Evolutionary conservation across 1,140 invertebrate genomes (phyloP).

Genomic region (Drosophila watanabei): DNA sequence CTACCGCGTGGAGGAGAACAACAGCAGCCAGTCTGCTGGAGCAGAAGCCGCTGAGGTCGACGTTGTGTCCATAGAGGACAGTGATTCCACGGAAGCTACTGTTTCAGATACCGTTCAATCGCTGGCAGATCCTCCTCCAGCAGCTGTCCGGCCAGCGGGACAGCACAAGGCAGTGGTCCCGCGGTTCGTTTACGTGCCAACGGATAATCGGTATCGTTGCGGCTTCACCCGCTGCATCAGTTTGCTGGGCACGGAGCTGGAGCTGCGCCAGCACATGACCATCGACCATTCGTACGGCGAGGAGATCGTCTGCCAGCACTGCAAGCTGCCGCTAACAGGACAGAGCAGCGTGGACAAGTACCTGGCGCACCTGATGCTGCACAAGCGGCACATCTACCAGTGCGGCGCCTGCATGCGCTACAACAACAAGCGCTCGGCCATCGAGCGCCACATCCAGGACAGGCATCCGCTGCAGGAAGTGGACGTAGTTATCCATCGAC

Average conservation of each 20-base stretch:
- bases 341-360: background rate
- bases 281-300: constrained; percentile 23
- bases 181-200: constrained; percentile 26
- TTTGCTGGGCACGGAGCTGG: constrained; percentile 8
- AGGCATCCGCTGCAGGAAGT: constrained; percentile 16
- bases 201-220: constrained; percentile 37
- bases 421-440: background rate
- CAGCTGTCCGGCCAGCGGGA: background rate
- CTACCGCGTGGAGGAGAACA: constrained; percentile 15
- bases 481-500: constrained; percentile 42
- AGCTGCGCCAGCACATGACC: constrained; percentile 35
- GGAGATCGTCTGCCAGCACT: constrained; percentile 35
- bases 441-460: constrained; percentile 54
- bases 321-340: background rate
- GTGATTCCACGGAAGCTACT: no score
- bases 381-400: constrained; percentile 65
- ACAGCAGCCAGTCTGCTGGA: no score
- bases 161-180: background rate
- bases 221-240: constrained; percentile 1
- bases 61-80: background rate
- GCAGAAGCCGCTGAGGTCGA: background rate
- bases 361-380: constrained; percentile 36
- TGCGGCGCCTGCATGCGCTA: constrained; percentile 41
- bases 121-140: no score
- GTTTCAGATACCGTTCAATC: background rate